Conservation (phyloP, 2,113 vertebrate species). For the Podarcis cretensis region DNA sequence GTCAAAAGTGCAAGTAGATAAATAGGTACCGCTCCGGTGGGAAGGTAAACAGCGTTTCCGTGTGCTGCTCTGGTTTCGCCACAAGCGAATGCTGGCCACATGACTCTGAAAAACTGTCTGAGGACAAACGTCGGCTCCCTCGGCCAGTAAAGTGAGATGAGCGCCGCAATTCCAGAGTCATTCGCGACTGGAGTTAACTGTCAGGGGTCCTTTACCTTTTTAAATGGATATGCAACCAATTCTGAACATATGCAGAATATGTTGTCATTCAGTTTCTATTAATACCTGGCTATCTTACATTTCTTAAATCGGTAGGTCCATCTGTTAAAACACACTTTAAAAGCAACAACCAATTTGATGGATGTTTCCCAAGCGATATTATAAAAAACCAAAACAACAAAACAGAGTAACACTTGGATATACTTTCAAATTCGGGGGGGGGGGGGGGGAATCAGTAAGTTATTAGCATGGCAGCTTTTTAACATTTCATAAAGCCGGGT, state of each 20-base stretch:
- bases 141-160: too few species aligned
- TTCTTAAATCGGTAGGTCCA: background rate
- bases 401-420: conserved; percentile 45
- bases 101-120: too few species aligned
- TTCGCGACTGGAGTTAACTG: too few species aligned
- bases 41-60: too few species aligned
- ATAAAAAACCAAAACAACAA: conserved; percentile 63
- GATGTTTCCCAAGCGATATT: conserved; percentile 66
- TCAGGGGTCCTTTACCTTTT: too few species aligned
- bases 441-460: conserved; percentile 37
- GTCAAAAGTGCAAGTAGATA: too few species aligned
- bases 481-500: conserved; percentile 8
- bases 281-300: background rate
- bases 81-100: too few species aligned
- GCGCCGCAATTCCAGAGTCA: too few species aligned
- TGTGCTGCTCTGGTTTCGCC: too few species aligned
- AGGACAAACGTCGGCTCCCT: too few species aligned
- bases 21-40: too few species aligned
- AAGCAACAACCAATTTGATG: conserved; percentile 51
- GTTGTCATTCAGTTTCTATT: background rate
- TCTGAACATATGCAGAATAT: background rate
- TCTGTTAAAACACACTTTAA: background rate
- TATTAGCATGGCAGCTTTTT: conserved; percentile 36
- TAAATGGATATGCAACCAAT: background rate
- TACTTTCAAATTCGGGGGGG: conserved; percentile 45